A percentile compares a stretch with the other conserved stretches of the same genome.
Conservation (phyloP, 2,888 invertebrate genomes). For the Eutolmus rufibarbis region DNA sequence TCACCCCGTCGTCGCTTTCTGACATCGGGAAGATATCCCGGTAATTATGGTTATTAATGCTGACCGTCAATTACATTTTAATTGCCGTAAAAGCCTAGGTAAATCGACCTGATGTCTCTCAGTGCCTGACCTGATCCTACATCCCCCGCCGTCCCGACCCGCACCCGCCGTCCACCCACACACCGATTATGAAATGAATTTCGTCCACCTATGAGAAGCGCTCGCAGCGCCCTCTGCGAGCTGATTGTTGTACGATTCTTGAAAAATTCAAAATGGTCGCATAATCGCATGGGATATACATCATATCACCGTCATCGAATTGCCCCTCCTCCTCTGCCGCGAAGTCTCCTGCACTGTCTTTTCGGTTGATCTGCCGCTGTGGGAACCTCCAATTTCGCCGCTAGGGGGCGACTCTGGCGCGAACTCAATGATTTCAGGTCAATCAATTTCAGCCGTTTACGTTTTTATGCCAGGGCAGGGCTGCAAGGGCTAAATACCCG, state of each 20-base stretch:
- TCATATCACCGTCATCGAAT: slow-evolving; percentile 35
- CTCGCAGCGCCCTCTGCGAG: background rate
- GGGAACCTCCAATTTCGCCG: background rate
- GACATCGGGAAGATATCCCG: slow-evolving; percentile 31
- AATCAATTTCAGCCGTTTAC: slow-evolving; percentile 31
- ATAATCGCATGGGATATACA: slow-evolving; percentile 13
- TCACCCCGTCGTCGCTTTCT: background rate
- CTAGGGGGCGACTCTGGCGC: background rate
- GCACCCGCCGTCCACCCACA: background rate
- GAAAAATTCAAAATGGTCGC: slow-evolving; percentile 37
- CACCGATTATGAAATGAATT: background rate
- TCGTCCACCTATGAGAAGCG: background rate
- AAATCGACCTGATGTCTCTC: slow-evolving; percentile 17
- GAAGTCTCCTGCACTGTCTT: background rate
- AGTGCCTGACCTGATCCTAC: background rate
- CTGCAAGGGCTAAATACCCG: background rate
- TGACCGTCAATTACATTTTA: slow-evolving; percentile 64
- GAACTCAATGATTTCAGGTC: slow-evolving; percentile 20
- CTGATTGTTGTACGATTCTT: background rate
- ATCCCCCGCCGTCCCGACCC: background rate
- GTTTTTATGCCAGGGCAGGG: background rate
- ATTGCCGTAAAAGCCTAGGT: slow-evolving; percentile 60
- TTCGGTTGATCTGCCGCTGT: background rate
- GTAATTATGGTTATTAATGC: slow-evolving; percentile 57
- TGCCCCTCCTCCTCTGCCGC: background rate